A percentile compares a stretch with the other conserved stretches of the same genome.
Conservation (phyloP, 2,797 vertebrate genomes). For the Sphaeramia orbicularis region DNA sequence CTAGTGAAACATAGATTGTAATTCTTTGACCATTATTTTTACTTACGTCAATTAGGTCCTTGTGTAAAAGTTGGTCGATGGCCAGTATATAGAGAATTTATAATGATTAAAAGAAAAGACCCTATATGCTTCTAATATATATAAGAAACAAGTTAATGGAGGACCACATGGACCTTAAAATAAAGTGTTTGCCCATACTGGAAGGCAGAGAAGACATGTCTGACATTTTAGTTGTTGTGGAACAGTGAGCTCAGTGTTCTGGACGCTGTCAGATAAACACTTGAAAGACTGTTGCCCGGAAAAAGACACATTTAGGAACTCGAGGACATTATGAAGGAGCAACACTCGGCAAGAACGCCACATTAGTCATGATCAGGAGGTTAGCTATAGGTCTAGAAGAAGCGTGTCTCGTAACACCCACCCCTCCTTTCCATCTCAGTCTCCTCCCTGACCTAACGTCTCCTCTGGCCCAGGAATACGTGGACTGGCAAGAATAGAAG, state of each 20-base stretch:
- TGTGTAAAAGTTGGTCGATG: no score
- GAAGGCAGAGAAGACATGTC: background rate
- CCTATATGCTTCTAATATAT: no score
- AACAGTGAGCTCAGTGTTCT: slow-evolving; percentile 17
- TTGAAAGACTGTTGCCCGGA: slow-evolving; percentile 31
- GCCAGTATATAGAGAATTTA: no score
- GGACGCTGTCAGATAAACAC: slow-evolving; percentile 20
- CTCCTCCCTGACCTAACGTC: slow-evolving; percentile 69
- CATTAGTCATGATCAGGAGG: slow-evolving; percentile 56
- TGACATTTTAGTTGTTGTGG: slow-evolving; percentile 29
- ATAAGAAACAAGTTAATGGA: no score
- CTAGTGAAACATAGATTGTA: no score
- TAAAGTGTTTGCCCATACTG: slow-evolving; percentile 9
- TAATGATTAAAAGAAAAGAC: no score
- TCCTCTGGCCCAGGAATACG: slow-evolving; percentile 59
- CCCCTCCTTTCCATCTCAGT: slow-evolving; percentile 40
- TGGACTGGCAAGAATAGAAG: slow-evolving; percentile 74
- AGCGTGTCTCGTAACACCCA: slow-evolving; percentile 58
- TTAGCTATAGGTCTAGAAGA: slow-evolving; percentile 41
- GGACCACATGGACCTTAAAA: no score
- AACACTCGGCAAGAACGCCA: slow-evolving; percentile 33
- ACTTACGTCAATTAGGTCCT: no score
- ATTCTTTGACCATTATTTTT: no score
- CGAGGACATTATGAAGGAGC: slow-evolving; percentile 38
- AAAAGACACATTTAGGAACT: slow-evolving; percentile 27